Percentiles rank a stretch among this genome's conserved stretches.
Evolutionary conservation across 2,113 vertebrate genomes (phyloP).

Genomic region (Platichthys stellatus): DNA sequence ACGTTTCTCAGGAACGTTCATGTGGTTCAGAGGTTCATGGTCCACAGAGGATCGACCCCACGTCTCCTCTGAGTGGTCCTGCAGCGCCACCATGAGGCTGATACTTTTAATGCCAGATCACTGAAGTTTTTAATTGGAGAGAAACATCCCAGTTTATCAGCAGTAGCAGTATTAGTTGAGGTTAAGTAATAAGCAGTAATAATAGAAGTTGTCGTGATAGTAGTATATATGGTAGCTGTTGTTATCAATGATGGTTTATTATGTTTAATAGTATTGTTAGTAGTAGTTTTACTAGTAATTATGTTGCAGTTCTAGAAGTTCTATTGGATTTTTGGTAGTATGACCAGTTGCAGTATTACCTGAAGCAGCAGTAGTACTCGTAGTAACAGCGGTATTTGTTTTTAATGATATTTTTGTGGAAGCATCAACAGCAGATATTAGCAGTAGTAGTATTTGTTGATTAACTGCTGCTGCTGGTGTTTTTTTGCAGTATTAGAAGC

Average conservation of each 20-base stretch:
- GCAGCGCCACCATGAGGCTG: too few species aligned
- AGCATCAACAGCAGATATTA: not conserved
- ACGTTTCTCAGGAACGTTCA: not conserved
- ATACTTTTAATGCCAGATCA: not conserved
- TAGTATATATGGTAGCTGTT: not conserved
- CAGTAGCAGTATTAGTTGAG: too few species aligned
- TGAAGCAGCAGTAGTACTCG: not conserved
- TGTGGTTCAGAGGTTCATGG: not conserved
- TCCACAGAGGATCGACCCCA: not conserved
- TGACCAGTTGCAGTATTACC: too few species aligned
- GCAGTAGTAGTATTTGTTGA: not conserved
- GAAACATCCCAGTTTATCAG: too few species aligned
- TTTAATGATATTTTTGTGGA: not conserved
- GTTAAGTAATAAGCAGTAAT: not conserved
- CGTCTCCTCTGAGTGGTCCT: not conserved
- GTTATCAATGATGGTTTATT: too few species aligned
- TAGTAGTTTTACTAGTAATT: too few species aligned
- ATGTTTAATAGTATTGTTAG: too few species aligned
- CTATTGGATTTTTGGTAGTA: not conserved
- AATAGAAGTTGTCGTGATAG: not conserved
- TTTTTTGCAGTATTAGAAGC: not conserved
- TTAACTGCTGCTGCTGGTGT: not conserved
- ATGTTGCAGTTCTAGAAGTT: not conserved
- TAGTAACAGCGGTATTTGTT: not conserved
- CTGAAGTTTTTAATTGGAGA: too few species aligned